phyloP scores from a whole-genome alignment of 2,113 vertebrate species.

The Thermophis baileyi region DNA sequence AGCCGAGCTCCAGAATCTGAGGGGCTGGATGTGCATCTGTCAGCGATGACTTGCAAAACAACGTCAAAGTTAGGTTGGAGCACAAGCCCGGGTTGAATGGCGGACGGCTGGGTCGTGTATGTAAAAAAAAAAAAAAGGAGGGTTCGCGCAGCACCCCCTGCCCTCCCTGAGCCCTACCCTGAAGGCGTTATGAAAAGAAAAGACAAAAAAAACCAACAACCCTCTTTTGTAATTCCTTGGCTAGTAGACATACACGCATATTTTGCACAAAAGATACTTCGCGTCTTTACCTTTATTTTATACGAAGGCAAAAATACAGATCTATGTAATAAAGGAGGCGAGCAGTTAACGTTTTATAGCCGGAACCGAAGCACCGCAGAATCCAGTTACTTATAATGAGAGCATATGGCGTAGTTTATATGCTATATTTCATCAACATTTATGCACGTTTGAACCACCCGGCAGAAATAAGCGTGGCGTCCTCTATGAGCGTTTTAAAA shows the following conservation, averaged over 20 bases:
- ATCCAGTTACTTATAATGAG: neutral
- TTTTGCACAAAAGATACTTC: neutral
- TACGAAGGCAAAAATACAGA: neutral
- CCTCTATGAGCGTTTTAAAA: conserved; percentile 44
- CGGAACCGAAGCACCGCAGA: no score
- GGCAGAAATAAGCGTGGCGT: conserved; percentile 52
- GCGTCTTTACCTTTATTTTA: neutral
- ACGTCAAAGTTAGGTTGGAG: conserved; percentile 47
- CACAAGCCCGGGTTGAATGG: neutral
- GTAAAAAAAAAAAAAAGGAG: neutral
- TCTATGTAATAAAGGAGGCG: neutral
- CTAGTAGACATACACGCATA: neutral
- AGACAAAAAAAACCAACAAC: no score
- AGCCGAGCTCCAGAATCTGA: conserved; percentile 53
- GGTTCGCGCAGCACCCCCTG: neutral
- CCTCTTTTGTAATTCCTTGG: neutral
- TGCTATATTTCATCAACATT: neutral
- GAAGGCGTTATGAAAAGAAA: neutral
- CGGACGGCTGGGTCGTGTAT: no score
- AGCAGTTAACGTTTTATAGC: neutral
- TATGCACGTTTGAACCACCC: neutral
- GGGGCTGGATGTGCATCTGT: conserved; percentile 29
- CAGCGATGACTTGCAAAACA: conserved; percentile 57
- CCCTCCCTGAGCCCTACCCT: neutral
- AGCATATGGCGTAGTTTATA: neutral